Base-by-base conservation (phyloP, 2,113 vertebrate species). In the Microtus montanus region DNA sequence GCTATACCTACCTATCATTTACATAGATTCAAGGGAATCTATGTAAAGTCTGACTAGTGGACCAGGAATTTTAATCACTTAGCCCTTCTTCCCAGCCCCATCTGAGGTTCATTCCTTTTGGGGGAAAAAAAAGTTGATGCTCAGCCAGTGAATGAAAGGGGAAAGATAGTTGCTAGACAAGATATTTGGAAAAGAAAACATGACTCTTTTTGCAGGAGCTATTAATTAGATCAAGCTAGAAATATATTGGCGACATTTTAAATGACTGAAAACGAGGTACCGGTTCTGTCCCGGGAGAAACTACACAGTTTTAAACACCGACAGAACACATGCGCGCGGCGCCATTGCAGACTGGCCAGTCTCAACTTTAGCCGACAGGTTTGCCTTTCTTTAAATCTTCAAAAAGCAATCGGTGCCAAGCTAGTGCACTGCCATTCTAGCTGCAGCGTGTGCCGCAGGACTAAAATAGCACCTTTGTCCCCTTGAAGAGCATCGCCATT, bases 381-480 rank as follows among this genome's bases (percentile, higher is more conserved):
- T 85, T 71, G 33, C 47, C 88, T 88, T 58, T 77, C 85, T 95
- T 90, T 73, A 80, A 84, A 93, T 97, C 64, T 64, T 82, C 73
- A 52, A 38, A 96, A 93, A 79, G 30, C 44, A 63, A 38, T 80
- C 83, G 19, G 64, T 78, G 15, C 35, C 87, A 30, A 75, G 38
- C 17, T 13, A 41, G 3, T 1, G 2, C 28, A 0, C 7, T 35
- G 24, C 64, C 5, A 3, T 84, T 70, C 54, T 92, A 70, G 80
- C 63, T 9, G 12, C n/a, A 10, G 33, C 41, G 1, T 30, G 41
- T 47, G 28, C 58, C 82, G 49, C 89, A 64, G 75, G 95, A 88
- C 84, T 87, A 70, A 87, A 91, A 58, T n/a, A 91, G 52, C 13
- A 66, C 38, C 28, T 73, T 91, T 61, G 66, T 33, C 68, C 88